phyloP scores from a whole-genome alignment of 2,888 invertebrate genomes.

The Lapara coniferarum region DNA sequence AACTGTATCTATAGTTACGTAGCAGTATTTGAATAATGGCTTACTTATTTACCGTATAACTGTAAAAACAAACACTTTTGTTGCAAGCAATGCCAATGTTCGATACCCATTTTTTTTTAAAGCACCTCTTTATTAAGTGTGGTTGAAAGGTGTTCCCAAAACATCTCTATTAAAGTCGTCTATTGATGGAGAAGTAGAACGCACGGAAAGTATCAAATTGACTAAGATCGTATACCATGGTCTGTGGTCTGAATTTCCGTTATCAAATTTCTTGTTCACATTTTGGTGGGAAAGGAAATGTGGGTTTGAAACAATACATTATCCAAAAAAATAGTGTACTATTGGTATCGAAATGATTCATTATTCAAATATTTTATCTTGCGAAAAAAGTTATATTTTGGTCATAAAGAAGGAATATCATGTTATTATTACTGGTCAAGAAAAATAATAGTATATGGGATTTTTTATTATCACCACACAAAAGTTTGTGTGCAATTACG shows the following conservation, averaged over 20 bases:
- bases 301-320: background rate
- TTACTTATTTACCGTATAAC: background rate
- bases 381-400: too few relatives aligned
- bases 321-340: background rate
- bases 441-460: too few relatives aligned
- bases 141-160: conserved; percentile 38
- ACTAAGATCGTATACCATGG: conserved; percentile 35
- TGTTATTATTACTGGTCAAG: too few relatives aligned
- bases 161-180: conserved; percentile 38
- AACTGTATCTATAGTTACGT: background rate
- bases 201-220: conserved; percentile 47
- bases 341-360: too few relatives aligned
- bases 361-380: too few relatives aligned
- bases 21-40: background rate
- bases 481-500: too few relatives aligned
- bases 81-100: background rate
- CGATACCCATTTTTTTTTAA: background rate
- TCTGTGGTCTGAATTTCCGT: conserved; percentile 36
- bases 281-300: conserved; percentile 1
- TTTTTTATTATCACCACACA: background rate
- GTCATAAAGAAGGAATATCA: too few relatives aligned
- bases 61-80: background rate
- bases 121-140: background rate
- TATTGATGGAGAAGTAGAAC: conserved; percentile 36
- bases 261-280: conserved; percentile 38